phyloP scores from a whole-genome alignment of 2,888 invertebrate genomes.

The Yponomeuta cagnagella region DNA sequence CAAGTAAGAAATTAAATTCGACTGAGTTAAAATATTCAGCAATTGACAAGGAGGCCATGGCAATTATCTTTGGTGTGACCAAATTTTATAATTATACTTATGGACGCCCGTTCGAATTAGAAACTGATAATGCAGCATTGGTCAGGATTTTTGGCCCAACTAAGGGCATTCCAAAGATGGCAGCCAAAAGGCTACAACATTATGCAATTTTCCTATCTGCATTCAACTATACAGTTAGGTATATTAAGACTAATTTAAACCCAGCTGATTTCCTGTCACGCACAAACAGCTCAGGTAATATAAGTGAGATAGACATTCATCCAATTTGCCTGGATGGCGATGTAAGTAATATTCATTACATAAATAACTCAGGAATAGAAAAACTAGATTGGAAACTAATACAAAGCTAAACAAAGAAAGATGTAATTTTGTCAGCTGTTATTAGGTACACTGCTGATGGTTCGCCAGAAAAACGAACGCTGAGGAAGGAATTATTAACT shows the following conservation, averaged over 20 bases:
- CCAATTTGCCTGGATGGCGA: too few species aligned
- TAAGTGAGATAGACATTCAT: too few species aligned
- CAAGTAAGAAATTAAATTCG: conserved; percentile 5
- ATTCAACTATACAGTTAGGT: too few species aligned
- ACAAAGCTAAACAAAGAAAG: neutral
- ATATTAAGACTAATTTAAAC: too few species aligned
- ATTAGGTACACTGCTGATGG: neutral
- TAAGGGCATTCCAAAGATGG: conserved; percentile 7
- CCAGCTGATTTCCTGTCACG: too few species aligned
- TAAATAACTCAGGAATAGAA: too few species aligned
- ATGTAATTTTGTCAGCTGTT: neutral
- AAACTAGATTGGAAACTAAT: neutral
- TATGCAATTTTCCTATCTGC: too few species aligned
- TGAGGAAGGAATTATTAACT: neutral
- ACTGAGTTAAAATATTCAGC: conserved; percentile 14
- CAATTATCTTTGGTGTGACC: conserved; percentile 6
- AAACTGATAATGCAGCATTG: conserved; percentile 1
- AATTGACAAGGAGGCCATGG: neutral
- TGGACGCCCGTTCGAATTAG: neutral
- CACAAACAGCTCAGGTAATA: too few species aligned
- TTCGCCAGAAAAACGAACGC: neutral
- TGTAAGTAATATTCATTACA: too few species aligned
- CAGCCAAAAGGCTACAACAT: neutral
- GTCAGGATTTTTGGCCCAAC: conserved; percentile 3
- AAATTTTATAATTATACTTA: neutral